Percentiles rank a stretch among this genome's conserved stretches.
These are phyloP conservation scores for Pseudotriccus pelzelni DNA, from an alignment of 2,797 vertebrate species.

Conservation along the genomic window DNA sequence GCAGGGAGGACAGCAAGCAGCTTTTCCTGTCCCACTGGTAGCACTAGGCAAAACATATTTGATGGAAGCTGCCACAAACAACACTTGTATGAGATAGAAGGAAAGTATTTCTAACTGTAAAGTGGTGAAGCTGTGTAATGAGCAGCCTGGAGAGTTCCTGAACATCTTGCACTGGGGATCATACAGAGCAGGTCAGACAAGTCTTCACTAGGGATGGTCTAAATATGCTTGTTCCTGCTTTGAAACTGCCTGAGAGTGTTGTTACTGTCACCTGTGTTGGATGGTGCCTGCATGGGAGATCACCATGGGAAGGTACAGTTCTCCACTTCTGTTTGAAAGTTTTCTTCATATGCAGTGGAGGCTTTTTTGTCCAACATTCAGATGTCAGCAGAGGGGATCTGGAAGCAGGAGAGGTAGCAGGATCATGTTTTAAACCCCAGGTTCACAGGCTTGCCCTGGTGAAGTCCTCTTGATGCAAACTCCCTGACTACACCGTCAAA, in stretches of 20 bases:
- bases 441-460: not conserved
- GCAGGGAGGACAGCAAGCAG: not conserved
- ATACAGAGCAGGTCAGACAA: not conserved
- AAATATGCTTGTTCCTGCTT: not conserved
- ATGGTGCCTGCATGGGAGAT: not conserved
- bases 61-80: not conserved
- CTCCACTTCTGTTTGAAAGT: not conserved
- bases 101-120: not conserved
- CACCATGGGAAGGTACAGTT: not conserved
- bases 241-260: not conserved
- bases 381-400: not conserved
- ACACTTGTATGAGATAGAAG: not conserved
- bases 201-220: not conserved
- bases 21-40: not conserved
- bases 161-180: not conserved
- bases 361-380: not conserved
- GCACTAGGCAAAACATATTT: not conserved
- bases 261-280: not conserved
- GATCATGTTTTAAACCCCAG: not conserved
- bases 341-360: not conserved
- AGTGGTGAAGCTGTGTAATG: not conserved
- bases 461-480: not conserved
- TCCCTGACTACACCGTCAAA: rapidly evolving
- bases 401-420: not conserved
- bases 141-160: not conserved